Base-by-base conservation (phyloP, 2,888 invertebrate genomes). In the Lycophotia porphyrea region DNA sequence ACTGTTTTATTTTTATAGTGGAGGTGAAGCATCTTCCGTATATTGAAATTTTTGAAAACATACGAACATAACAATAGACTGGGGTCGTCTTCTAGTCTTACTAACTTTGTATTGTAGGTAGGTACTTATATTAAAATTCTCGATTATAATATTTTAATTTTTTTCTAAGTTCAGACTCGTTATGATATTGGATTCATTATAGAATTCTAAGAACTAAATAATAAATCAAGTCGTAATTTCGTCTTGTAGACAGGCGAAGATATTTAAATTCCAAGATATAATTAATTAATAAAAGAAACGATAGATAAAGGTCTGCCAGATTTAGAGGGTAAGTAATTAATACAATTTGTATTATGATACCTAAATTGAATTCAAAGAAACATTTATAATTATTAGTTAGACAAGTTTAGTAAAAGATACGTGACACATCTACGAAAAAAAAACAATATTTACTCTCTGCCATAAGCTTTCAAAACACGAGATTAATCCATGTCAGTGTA, bases 401-500 rank as follows among this genome's bases (percentile, higher is more conserved):
- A 7, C n/a, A 39, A 39, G 13, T 39, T 36, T 36, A 24, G 0
- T 5, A 3, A 42, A 47, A 34, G 1, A 44, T 5, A 31, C 1
- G 5, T 4, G 36, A 13, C 74, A 68, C 11, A 24, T 78, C 80
- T 73, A n/a, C 52, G 7, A 52, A 55, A 80, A 55, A 67, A 58
- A 11, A 27, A 58, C 15, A 39, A n/a, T 44, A 65, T 63, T 72
- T 84, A 84, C 34, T 92, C 93, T 91, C 81, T 93, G 92, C 8
- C 84, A 63, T 71, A 81, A 88, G 88, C 90, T 91, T 91, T 92
- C 89, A 92, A 91, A 92, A 88, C 78, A 80, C 81, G 82, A 90
- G 89, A 91, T 93, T 92, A 93, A 93, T 92, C 89, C 90, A 85
- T 84, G 88, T 85, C 86, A 89, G 76, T 68, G 84, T 84, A 78